These are phyloP conservation scores for Spea multiplicata DNA, from an alignment of 2,113 vertebrate genomes.

Conservation along the genomic window DNA sequence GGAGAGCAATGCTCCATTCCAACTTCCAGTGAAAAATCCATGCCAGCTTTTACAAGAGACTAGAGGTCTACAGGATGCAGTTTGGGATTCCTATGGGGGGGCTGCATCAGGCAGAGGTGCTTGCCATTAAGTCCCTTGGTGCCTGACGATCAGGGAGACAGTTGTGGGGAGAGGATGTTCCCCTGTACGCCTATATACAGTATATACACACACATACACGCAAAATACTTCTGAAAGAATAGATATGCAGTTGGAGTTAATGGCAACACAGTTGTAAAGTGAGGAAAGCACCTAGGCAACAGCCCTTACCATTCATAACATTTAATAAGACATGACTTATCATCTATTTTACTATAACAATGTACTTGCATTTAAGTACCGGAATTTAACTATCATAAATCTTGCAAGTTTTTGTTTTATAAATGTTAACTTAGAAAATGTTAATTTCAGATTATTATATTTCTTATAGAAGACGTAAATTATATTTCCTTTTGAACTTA, in stretches of 20 bases:
- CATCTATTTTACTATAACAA: background rate
- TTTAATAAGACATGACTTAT: background rate
- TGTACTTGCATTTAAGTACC: background rate
- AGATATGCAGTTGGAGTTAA: background rate
- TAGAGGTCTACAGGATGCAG: no score
- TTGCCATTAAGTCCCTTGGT: no score
- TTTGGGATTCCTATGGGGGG: no score
- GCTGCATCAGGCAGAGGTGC: no score
- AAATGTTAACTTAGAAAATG: background rate
- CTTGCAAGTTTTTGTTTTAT: background rate
- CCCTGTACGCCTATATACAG: no score
- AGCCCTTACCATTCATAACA: slow-evolving; percentile 1
- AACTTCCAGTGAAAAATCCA: no score
- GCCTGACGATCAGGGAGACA: no score
- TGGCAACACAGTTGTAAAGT: background rate
- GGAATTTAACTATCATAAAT: background rate
- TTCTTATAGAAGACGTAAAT: background rate
- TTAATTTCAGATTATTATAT: background rate
- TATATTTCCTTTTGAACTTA: background rate
- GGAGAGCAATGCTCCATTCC: no score
- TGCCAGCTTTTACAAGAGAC: no score
- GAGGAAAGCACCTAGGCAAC: background rate
- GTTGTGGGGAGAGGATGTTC: no score
- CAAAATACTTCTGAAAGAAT: background rate
- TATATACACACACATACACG: no score